Evolutionary conservation across 2,113 vertebrate species (phyloP).

Genomic region (Mesoclemmys tuberculata): DNA sequence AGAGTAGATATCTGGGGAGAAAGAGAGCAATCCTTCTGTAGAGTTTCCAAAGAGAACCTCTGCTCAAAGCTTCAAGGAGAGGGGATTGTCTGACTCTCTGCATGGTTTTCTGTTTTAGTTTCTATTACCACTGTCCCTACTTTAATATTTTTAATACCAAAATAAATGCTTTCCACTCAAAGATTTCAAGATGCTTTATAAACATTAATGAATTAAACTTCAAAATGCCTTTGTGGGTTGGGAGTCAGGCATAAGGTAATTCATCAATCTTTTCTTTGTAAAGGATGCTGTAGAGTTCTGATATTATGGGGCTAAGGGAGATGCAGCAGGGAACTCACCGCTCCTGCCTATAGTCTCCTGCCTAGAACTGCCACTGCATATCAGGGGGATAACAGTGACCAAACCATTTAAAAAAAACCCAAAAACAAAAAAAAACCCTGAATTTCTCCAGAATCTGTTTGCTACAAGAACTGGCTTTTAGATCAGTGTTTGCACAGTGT

Average conservation of each 20-base stretch:
- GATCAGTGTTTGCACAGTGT: neutral
- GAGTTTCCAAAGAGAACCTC: rapidly evolving
- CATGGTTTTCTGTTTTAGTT: neutral
- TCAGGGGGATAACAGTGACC: no score
- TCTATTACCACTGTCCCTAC: neutral
- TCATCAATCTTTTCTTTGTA: neutral
- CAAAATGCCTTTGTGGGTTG: neutral
- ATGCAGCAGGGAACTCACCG: neutral
- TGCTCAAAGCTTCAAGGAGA: neutral
- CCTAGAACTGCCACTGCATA: neutral
- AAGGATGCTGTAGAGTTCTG: neutral
- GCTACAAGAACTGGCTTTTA: neutral
- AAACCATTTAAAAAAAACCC: no score
- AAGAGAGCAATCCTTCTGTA: neutral
- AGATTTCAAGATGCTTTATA: neutral
- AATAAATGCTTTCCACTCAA: neutral
- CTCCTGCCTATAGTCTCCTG: neutral
- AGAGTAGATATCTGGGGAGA: neutral
- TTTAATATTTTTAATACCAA: neutral
- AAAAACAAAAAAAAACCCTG: no score
- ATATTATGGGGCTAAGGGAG: neutral
- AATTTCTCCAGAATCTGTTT: neutral
- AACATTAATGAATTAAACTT: neutral
- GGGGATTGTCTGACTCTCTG: neutral
- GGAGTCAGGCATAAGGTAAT: neutral